Evolutionary conservation across 2,797 vertebrate species (phyloP), one percentile per base, ranked within the genome.

Genomic region (Nyctibius grandis): DNA sequence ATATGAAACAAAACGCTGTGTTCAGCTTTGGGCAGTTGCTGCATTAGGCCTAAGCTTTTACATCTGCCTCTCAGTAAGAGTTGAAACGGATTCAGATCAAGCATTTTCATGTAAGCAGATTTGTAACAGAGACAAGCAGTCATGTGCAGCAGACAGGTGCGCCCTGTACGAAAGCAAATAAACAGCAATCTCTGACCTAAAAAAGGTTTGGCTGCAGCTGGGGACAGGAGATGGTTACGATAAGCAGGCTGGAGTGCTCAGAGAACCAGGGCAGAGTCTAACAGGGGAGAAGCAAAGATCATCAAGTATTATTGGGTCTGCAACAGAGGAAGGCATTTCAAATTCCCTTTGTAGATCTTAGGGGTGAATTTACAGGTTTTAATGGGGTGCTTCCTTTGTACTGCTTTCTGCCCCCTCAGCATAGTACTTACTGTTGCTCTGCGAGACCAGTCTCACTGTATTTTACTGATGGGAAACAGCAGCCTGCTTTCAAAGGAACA

Each of bases 131-230:
- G 54, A 56, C 9, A 59, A 56, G 42, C 29, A 69, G 47, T 19
- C 1, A 12, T 5, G 31, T 47, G 61, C 61, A 84, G 47, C 29
- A 78, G 57, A 23, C 33, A 60, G 50, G 31, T 15, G 16, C 0
- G 2, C 22, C 8, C 10, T 40, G 5, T 9, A 16, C 0, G 0
- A 40, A 65, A 83, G 33, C 42, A 94, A 76, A 78, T 26, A 64
- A 70, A 59, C 17, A 78, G 31, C n/a, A 80, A 50, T 44, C 20
- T 7, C 7, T 44, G 60, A 36, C 31, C 34, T 44, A 51, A 18
- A 56, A 42, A 25, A 31, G 19, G 16, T 22, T 33, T 53, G 72
- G 22, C 47, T 60, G 47, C 15, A 14, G n/a, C 45, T 40, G 56
- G 47, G 31, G 67, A 68, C 28, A 60, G 40, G n/a, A 44, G 38